A percentile compares a stretch with the other conserved stretches of the same genome.
Evolutionary conservation across 1,140 invertebrate species (phyloP).

Genomic region (Drosophila mojavensis): DNA sequence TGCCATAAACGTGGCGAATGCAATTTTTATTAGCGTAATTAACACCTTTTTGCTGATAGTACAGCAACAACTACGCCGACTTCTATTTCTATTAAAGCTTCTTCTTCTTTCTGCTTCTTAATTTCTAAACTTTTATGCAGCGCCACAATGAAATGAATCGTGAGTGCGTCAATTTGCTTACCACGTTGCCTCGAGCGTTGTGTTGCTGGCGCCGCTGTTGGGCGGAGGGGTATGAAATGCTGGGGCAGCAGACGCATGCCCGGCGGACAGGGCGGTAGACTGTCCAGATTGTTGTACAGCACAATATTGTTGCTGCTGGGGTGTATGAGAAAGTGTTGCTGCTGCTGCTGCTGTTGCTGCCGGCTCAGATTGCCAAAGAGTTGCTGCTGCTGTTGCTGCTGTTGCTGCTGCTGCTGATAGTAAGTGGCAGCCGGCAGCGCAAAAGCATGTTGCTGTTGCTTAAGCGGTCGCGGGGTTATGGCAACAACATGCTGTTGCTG

Average conservation of each 20-base stretch:
- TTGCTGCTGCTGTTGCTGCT: conserved; percentile 68
- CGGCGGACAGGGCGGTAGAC: conserved; percentile 74
- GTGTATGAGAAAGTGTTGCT: conserved; percentile 66
- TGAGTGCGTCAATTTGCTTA: conserved; percentile 60
- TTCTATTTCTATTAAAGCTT: neutral
- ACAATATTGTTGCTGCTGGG: conserved; percentile 72
- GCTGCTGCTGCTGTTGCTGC: conserved; percentile 61
- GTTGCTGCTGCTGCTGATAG: conserved; percentile 63
- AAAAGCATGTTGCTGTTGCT: conserved; percentile 53
- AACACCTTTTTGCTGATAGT: conserved; percentile 56
- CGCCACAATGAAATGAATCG: conserved; percentile 58
- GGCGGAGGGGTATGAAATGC: conserved; percentile 73
- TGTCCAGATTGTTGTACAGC: conserved; percentile 72
- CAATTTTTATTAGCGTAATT: conserved; percentile 77
- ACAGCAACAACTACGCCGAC: neutral
- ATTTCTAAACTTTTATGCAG: neutral
- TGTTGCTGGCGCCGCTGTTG: conserved; percentile 33
- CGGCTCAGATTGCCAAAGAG: conserved; percentile 61
- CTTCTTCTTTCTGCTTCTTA: neutral
- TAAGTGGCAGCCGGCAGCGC: conserved; percentile 49
- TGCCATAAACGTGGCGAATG: conserved; percentile 71
- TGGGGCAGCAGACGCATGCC: conserved; percentile 71
- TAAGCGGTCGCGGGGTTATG: conserved; percentile 59
- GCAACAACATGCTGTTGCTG: conserved; percentile 61
- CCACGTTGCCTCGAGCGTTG: conserved; percentile 67